These are phyloP conservation scores for Atrina japonica DNA, from an alignment of 2,888 invertebrate genomes.

Conservation along the genomic window DNA sequence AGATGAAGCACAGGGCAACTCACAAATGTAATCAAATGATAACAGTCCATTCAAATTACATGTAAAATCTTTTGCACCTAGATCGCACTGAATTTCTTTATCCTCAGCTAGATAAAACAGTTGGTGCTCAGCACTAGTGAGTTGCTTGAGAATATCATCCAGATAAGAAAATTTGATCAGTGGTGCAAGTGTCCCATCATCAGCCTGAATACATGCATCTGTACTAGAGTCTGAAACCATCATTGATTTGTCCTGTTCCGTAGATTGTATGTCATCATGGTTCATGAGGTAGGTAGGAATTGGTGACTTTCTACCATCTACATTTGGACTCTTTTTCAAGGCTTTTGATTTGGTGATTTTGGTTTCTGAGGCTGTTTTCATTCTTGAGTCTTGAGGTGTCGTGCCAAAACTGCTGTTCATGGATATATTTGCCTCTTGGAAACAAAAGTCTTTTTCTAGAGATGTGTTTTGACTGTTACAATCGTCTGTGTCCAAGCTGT, in stretches of 20 bases:
- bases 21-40: too few species aligned
- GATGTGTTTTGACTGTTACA: constrained; percentile 32
- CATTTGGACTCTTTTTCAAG: neutral
- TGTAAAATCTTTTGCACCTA: neutral
- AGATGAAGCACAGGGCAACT: too few species aligned
- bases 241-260: too few species aligned
- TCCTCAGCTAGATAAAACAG: constrained; percentile 57
- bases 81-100: constrained; percentile 55
- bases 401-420: neutral
- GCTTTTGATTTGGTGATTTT: neutral
- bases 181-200: constrained; percentile 56
- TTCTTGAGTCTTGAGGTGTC: too few species aligned
- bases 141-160: constrained; percentile 40
- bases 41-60: too few species aligned
- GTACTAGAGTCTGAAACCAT: too few species aligned
- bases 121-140: constrained; percentile 39
- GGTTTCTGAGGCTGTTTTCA: neutral
- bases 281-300: too few species aligned
- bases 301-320: too few species aligned
- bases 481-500: constrained; percentile 69
- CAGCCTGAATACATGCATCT: constrained; percentile 47
- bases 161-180: constrained; percentile 47
- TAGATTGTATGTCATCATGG: too few species aligned
- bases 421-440: neutral
- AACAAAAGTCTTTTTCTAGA: constrained; percentile 29